These are phyloP conservation scores for Erithacus rubecula DNA, from an alignment of 2,797 vertebrate genomes.

Conservation along the genomic window DNA sequence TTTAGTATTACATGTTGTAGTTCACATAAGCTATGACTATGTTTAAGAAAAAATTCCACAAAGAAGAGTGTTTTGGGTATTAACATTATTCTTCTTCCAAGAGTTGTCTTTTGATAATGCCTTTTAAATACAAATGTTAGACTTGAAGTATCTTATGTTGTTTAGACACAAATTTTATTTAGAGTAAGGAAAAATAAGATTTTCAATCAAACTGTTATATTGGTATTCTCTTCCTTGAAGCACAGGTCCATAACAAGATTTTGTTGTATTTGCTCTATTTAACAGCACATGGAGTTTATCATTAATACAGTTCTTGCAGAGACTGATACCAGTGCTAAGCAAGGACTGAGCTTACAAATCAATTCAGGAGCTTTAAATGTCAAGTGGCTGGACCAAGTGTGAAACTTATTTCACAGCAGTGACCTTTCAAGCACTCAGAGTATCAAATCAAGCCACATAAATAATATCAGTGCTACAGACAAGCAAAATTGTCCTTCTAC, in stretches of 20 bases:
- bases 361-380: constrained; percentile 36
- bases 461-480: background rate
- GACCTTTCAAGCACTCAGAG: constrained; percentile 29
- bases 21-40: background rate
- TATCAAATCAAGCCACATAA: background rate
- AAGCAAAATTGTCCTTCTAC: background rate
- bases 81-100: background rate
- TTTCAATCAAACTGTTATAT: background rate
- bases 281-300: background rate
- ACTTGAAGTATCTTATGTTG: background rate
- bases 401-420: constrained; percentile 1
- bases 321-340: background rate
- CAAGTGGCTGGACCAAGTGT: background rate
- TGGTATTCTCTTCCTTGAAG: background rate
- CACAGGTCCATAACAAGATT: background rate
- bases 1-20: background rate
- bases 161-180: background rate
- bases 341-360: background rate
- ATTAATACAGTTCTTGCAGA: background rate
- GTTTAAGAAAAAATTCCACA: background rate
- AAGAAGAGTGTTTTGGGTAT: background rate
- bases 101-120: background rate
- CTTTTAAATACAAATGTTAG: background rate
- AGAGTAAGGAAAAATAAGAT: background rate
- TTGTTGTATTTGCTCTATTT: background rate